Conservation (phyloP, 2,888 invertebrate genomes). For the Shargacucullia verbasci region DNA sequence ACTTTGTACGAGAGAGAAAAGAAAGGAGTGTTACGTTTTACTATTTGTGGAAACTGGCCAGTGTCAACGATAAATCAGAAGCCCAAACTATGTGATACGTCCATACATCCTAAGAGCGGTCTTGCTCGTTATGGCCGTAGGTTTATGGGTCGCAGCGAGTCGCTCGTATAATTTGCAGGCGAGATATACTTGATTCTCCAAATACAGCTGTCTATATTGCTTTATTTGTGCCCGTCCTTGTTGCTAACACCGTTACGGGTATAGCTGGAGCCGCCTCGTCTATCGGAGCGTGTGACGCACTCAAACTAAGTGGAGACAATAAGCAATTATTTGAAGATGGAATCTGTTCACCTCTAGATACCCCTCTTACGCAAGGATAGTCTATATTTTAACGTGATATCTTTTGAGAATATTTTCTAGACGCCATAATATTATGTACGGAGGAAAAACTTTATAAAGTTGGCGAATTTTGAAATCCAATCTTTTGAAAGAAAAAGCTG, state of each 20-base stretch:
- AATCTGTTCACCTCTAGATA: conserved; percentile 44
- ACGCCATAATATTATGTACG: conserved; percentile 19
- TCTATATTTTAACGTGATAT: conserved; percentile 33
- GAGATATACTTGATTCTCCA: conserved; percentile 59
- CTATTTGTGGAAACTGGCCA: conserved; percentile 36
- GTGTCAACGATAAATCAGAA: conserved; percentile 39
- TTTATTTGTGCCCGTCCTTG: conserved; percentile 64
- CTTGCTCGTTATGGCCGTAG: conserved; percentile 43
- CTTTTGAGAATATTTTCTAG: conserved; percentile 23
- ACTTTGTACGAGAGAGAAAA: conserved; percentile 21
- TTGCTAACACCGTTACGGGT: conserved; percentile 50
- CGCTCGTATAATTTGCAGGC: conserved; percentile 54
- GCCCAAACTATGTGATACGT: conserved; percentile 25
- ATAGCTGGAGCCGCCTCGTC: conserved; percentile 49
- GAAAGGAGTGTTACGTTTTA: conserved; percentile 17
- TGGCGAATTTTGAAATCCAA: conserved; percentile 41
- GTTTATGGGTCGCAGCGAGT: conserved; percentile 56
- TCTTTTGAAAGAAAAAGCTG: conserved; percentile 33
- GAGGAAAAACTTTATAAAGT: conserved; percentile 26
- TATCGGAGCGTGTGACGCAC: conserved; percentile 50
- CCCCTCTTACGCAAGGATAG: conserved; percentile 32
- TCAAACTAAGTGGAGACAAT: conserved; percentile 48
- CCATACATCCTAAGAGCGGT: conserved; percentile 42
- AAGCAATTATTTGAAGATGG: conserved; percentile 52
- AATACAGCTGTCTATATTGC: conserved; percentile 66